Conservation (phyloP, 2,888 invertebrate species). For the Eueremaeus valkanovi region DNA sequence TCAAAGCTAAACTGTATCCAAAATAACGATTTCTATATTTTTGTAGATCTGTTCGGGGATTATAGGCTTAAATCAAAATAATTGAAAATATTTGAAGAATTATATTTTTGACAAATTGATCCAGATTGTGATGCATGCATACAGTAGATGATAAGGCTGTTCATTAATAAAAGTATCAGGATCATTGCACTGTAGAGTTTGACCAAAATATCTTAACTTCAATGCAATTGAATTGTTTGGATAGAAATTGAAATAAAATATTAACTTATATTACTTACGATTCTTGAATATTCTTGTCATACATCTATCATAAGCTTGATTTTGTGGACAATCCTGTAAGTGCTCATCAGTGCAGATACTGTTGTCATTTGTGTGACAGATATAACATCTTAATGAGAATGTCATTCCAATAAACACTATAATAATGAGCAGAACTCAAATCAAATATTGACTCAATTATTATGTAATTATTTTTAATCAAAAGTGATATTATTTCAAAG, state of each 20-base stretch:
- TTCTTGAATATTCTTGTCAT: constrained; percentile 41
- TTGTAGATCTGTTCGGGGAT: too few species aligned
- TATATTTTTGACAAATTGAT: neutral
- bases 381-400: constrained; percentile 38
- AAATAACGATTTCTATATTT: too few species aligned
- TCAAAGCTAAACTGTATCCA: too few species aligned
- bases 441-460: too few species aligned
- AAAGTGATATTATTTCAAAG: too few species aligned
- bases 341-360: constrained; percentile 39
- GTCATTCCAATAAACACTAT: neutral
- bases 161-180: too few species aligned
- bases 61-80: too few species aligned
- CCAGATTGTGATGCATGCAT: too few species aligned
- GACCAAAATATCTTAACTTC: too few species aligned
- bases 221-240: neutral
- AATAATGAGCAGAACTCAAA: neutral
- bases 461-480: too few species aligned
- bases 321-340: constrained; percentile 39
- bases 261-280: constrained; percentile 38
- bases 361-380: constrained; percentile 40
- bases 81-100: neutral
- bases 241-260: neutral
- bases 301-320: constrained; percentile 44
- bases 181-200: too few species aligned
- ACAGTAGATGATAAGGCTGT: too few species aligned